Evolutionary conservation across 2,113 vertebrate species (phyloP).

Genomic region (Notarius lentiginosus): DNA sequence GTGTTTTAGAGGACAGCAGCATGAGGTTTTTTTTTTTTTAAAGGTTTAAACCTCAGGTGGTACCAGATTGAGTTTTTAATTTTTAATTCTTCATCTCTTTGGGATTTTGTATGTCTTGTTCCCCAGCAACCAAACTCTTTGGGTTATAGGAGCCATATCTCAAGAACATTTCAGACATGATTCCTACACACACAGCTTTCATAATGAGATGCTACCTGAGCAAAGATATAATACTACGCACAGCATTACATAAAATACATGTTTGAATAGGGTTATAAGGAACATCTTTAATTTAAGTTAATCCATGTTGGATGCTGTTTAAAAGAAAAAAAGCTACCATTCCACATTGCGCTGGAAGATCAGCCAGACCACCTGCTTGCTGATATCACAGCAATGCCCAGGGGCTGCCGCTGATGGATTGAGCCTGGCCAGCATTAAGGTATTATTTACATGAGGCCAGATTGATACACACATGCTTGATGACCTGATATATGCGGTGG

Average conservation of each 20-base stretch:
- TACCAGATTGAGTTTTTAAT: not conserved
- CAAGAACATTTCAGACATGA: not conserved
- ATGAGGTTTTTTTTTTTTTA: not conserved
- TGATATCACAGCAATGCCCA: conserved; percentile 3
- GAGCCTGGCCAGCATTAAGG: conserved; percentile 19
- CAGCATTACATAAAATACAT: not conserved
- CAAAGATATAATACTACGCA: not conserved
- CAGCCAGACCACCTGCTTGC: conserved; percentile 3
- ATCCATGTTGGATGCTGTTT: not conserved
- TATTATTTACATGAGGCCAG: conserved; percentile 36
- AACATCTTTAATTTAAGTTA: not conserved
- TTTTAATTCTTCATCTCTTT: not conserved
- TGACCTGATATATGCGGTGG: conserved; percentile 29
- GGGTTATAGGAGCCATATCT: not conserved
- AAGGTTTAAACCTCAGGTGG: not conserved
- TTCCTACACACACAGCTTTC: not conserved
- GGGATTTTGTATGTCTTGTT: not conserved
- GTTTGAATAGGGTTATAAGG: not conserved
- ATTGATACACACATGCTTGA: conserved; percentile 50
- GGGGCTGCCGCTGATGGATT: conserved; percentile 28
- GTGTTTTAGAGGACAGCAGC: not conserved
- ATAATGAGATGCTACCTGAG: not conserved
- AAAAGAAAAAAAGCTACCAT: not conserved
- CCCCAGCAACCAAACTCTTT: not conserved
- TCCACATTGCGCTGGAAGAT: conserved; percentile 3